A percentile compares a stretch with the other conserved stretches of the same genome.
Evolutionary conservation across 2,797 vertebrate genomes (phyloP).

Genomic region (Halcyon badia): DNA sequence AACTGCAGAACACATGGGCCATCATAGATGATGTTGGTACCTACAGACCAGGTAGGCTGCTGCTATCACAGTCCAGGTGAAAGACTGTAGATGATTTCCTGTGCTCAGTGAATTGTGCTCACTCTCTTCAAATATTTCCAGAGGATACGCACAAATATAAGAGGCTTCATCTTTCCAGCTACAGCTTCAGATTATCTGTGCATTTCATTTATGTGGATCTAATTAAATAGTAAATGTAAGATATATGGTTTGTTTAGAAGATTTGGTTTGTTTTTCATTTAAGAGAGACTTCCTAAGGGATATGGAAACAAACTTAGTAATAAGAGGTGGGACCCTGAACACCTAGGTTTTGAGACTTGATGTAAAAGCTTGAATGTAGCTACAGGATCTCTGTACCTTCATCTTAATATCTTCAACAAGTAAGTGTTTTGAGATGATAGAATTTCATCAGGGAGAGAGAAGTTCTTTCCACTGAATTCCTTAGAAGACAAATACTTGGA

Average conservation of each 20-base stretch:
- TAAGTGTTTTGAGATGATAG: not conserved
- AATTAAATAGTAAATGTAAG: not conserved
- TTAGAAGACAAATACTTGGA: not conserved
- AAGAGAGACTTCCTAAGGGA: not conserved
- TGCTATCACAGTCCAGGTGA: not conserved
- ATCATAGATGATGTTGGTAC: not conserved
- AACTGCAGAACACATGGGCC: not conserved
- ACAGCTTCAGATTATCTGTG: rapidly evolving
- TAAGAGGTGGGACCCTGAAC: not conserved
- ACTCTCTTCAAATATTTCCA: not conserved
- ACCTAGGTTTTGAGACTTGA: not conserved
- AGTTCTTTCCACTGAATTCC: not conserved
- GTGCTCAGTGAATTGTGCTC: not conserved
- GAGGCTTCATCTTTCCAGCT: not conserved
- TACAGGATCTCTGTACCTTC: not conserved
- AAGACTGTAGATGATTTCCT: not conserved
- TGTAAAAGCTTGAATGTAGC: not conserved
- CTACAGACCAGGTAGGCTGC: not conserved
- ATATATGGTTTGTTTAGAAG: not conserved
- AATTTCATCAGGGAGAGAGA: not conserved
- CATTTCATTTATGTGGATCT: not conserved
- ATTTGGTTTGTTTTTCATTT: not conserved
- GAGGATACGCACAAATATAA: not conserved
- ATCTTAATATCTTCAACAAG: not conserved
- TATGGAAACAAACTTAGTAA: no score